phyloP scores from a whole-genome alignment of 2,888 invertebrate genomes.

The Dugesia japonica region DNA sequence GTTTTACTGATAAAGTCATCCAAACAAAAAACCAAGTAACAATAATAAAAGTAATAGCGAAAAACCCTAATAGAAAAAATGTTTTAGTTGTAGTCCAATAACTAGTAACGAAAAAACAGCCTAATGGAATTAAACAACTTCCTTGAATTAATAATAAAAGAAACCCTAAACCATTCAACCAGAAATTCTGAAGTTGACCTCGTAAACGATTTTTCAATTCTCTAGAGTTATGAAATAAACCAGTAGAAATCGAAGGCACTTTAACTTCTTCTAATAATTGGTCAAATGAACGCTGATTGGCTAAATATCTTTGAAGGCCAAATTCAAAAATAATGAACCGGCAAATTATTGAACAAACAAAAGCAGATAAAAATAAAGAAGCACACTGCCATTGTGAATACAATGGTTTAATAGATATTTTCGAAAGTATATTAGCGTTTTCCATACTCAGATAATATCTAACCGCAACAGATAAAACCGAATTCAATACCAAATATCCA shows the following conservation, averaged over 20 bases:
- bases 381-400: background rate
- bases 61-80: background rate
- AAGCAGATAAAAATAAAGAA: background rate
- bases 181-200: background rate
- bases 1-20: background rate
- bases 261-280: background rate
- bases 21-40: conserved; percentile 1
- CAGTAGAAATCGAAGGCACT: background rate
- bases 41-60: background rate
- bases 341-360: background rate
- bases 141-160: background rate
- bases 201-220: background rate
- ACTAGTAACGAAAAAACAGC: background rate
- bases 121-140: background rate
- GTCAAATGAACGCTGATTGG: background rate
- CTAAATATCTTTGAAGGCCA: conserved; percentile 8
- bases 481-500: background rate
- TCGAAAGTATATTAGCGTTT: background rate
- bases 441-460: background rate
- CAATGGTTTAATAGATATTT: background rate
- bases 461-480: background rate
- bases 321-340: background rate
- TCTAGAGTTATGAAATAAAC: background rate
- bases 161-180: background rate
- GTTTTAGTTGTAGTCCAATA: background rate